Conservation (phyloP, 2,113 vertebrate genomes). For the Phalacrocorax carbo region DNA sequence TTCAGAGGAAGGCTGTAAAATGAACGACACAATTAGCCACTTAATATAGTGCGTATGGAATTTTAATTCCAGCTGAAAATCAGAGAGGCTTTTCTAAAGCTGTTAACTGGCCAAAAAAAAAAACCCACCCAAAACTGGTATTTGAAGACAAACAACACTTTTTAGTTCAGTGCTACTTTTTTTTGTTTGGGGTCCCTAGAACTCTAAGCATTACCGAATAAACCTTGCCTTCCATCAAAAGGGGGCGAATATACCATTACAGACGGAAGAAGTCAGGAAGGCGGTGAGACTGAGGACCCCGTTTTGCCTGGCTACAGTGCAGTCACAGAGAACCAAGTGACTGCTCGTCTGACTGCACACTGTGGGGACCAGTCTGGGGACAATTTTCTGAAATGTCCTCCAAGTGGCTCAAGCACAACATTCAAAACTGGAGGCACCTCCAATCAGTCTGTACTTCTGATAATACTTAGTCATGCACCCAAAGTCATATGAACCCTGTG, state of each 20-base stretch:
- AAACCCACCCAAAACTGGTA: neutral
- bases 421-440: neutral
- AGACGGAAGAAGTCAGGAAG: neutral
- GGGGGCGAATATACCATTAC: neutral
- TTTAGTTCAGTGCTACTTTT: neutral
- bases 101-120: neutral
- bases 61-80: constrained; percentile 65
- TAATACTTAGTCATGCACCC: neutral
- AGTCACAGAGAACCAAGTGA: neutral
- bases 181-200: neutral
- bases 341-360: neutral
- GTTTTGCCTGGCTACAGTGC: neutral
- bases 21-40: constrained; percentile 66
- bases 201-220: neutral
- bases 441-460: neutral
- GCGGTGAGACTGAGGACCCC: neutral
- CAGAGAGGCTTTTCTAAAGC: constrained; percentile 35
- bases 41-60: constrained; percentile 68
- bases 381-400: neutral
- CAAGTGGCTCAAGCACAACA: neutral
- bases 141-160: neutral
- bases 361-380: neutral
- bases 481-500: neutral
- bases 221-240: neutral
- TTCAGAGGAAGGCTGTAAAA: constrained; percentile 66